Evolutionary conservation across 2,888 invertebrate genomes (phyloP), one percentile per base, ranked within the genome.

Genomic region (Brachyopa scutellaris): DNA sequence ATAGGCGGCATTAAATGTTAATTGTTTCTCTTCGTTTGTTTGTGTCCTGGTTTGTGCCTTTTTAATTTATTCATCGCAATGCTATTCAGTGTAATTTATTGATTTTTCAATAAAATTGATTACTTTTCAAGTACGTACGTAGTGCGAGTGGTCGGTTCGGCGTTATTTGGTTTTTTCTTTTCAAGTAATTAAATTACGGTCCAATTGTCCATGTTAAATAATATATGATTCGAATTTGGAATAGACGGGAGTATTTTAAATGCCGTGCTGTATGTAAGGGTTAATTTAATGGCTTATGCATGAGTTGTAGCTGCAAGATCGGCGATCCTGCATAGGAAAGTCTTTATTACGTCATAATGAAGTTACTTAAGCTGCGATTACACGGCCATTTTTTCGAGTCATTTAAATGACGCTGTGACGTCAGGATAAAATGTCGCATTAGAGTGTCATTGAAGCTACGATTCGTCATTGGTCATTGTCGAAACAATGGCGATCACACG

Each of bases 61-160:
- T 66, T 73, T 73, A 67, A 59, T 73, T 66, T 73, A 73, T 73
- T 79, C 55, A 67, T 36, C 9, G 11, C 55, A 61, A 33, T 55
- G 33, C 55, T 66, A 72, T 64, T 45, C 53, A 31, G 42, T 19
- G 67, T 40, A 67, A 74, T 69, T 80, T 80, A 80, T 80, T 69
- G 74, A 74, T 69, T 79, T 74, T 36, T 47, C 40, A 31, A n/a
- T 40, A 26, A 23, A 64, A 64, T 64, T 64, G 49, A 70, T 62
- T 77, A 61, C 72, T 51, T 62, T 38, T 53, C 61, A 62, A 72
- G 51, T 42, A 53, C 33, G 21, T 45, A 19, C 33, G 21, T 45
- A 19, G 15, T 33, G 23, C 45, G 6, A 31, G 13, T 61, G 29
- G 45, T 31, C 45, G 62, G 31, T 23, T 21, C 8, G 33, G 47